A percentile compares a stretch with the other conserved stretches of the same genome.
These are phyloP conservation scores for Drosophila kepulauana DNA, from an alignment of 1,140 invertebrate species.

Conservation along the genomic window DNA sequence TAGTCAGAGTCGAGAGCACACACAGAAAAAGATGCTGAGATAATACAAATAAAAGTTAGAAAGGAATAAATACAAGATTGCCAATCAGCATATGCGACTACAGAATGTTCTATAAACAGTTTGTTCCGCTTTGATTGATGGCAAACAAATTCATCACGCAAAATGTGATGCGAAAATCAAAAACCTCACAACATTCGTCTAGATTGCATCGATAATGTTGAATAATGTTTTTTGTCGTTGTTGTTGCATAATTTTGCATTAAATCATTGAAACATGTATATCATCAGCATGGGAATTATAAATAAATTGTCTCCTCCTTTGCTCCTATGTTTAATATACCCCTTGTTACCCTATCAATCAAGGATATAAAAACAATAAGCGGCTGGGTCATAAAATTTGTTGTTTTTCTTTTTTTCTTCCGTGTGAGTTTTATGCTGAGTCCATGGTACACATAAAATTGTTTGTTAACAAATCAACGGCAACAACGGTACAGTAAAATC, in stretches of 20 bases:
- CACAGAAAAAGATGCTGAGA: constrained; percentile 55
- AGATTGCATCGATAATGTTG: background rate
- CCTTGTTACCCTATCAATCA: constrained; percentile 44
- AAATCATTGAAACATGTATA: background rate
- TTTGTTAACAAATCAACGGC: constrained; percentile 82
- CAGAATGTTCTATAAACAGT: constrained; percentile 28
- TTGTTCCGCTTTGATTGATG: constrained; percentile 15
- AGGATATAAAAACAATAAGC: constrained; percentile 74
- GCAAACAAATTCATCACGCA: background rate
- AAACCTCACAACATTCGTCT: background rate
- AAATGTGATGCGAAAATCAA: background rate
- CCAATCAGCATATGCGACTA: constrained; percentile 37
- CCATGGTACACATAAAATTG: constrained; percentile 71
- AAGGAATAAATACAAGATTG: constrained; percentile 43
- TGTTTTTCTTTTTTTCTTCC: constrained; percentile 45
- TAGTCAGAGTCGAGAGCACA: constrained; percentile 32
- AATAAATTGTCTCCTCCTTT: background rate
- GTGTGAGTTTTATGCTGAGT: constrained; percentile 69
- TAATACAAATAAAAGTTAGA: constrained; percentile 60
- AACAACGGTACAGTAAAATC: constrained; percentile 36
- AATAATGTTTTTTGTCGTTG: background rate
- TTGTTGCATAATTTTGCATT: background rate
- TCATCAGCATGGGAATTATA: background rate
- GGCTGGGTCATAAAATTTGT: constrained; percentile 70
- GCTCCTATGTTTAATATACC: constrained; percentile 17